phyloP scores from a whole-genome alignment of 2,888 invertebrate genomes.

The Chaetogeoica ovagalla region DNA sequence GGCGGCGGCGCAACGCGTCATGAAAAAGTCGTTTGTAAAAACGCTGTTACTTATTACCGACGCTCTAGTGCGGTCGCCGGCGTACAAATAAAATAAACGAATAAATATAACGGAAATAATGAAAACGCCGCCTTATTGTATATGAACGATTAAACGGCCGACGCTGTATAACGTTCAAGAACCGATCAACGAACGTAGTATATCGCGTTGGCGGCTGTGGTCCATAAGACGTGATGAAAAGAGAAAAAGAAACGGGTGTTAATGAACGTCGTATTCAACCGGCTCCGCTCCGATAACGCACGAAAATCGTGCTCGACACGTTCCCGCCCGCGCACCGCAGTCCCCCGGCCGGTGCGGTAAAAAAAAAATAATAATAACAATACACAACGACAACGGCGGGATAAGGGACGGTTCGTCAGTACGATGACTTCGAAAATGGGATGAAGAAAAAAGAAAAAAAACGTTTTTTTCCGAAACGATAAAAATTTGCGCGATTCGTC shows the following conservation, averaged over 20 bases:
- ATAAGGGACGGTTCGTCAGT: too few species aligned
- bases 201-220: background rate
- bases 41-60: constrained; percentile 1
- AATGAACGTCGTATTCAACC: constrained; percentile 35
- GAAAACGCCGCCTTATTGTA: background rate
- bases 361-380: background rate
- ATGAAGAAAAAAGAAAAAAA: too few species aligned
- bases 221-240: background rate
- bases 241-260: background rate
- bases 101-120: background rate
- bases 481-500: too few species aligned
- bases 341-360: too few species aligned
- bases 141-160: constrained; percentile 21
- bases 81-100: background rate
- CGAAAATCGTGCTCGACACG: constrained; percentile 27
- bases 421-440: too few species aligned
- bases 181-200: constrained; percentile 31
- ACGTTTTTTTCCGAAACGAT: too few species aligned
- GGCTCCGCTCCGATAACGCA: constrained; percentile 21
- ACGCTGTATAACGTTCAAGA: background rate
- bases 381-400: background rate
- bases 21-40: constrained; percentile 53
- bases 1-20: constrained; percentile 6
- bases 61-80: too few species aligned
- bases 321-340: too few species aligned